These are phyloP conservation scores for Lasius platythorax DNA, from an alignment of 2,888 invertebrate genomes.

Conservation along the genomic window DNA sequence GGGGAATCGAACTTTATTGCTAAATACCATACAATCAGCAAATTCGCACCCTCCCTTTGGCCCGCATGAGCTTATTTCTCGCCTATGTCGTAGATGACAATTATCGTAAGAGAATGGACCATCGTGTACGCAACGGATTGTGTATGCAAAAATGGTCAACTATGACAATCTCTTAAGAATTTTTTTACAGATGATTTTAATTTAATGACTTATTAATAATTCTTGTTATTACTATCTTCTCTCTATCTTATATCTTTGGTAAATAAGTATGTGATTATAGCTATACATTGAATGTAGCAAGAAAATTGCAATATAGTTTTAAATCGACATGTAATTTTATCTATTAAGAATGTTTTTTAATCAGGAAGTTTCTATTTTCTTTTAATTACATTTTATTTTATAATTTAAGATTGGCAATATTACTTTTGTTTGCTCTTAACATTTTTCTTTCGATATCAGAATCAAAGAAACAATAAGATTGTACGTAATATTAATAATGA, in stretches of 20 bases:
- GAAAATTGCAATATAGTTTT: neutral
- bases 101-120: neutral
- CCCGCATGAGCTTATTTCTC: neutral
- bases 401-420: neutral
- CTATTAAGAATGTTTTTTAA: neutral
- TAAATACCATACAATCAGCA: slow-evolving; percentile 86
- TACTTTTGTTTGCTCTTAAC: neutral
- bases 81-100: slow-evolving; percentile 5
- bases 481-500: neutral
- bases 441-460: neutral
- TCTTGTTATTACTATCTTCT: neutral
- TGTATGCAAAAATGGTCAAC: slow-evolving; percentile 4
- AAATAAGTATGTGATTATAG: neutral
- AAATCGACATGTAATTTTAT: neutral
- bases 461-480: neutral
- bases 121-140: neutral
- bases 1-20: slow-evolving; percentile 86
- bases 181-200: neutral
- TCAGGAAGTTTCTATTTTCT: neutral
- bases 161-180: neutral
- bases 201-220: neutral
- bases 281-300: neutral
- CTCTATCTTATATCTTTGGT: neutral
- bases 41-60: slow-evolving; percentile 73
- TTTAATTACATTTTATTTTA: neutral